phyloP scores from a whole-genome alignment of 2,888 invertebrate genomes.

The Actias luna region DNA sequence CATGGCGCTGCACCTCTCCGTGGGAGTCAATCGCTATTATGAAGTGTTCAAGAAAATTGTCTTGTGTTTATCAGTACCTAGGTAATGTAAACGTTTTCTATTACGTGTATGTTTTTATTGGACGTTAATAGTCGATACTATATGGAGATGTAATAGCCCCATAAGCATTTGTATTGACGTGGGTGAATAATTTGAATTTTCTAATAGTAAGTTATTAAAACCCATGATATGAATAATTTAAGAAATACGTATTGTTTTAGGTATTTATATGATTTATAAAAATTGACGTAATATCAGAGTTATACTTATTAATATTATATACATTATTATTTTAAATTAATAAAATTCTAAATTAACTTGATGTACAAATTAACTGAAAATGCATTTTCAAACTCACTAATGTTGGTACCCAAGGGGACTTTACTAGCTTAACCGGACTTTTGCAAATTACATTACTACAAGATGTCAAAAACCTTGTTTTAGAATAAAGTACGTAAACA shows the following conservation, averaged over 20 bases:
- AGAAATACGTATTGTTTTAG: background rate
- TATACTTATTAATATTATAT: too few species aligned
- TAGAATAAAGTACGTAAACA: too few species aligned
- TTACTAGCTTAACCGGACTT: too few species aligned
- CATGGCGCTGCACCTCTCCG: background rate
- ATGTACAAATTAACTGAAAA: too few species aligned
- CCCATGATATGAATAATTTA: background rate
- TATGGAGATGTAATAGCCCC: conserved; percentile 6
- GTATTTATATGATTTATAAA: background rate
- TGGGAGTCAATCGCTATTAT: conserved; percentile 6
- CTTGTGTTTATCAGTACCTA: conserved; percentile 16
- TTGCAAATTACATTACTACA: too few species aligned
- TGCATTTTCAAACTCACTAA: too few species aligned
- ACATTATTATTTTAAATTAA: too few species aligned
- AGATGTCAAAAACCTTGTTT: too few species aligned
- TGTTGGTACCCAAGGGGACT: too few species aligned
- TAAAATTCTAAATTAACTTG: too few species aligned
- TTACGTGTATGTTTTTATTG: conserved; percentile 5
- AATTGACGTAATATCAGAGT: too few species aligned
- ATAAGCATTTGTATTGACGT: background rate
- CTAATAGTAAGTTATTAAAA: background rate
- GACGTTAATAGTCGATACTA: conserved; percentile 17
- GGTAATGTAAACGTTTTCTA: conserved; percentile 20
- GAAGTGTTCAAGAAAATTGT: conserved; percentile 6
- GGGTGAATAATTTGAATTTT: conserved; percentile 5